Evolutionary conservation across 2,888 invertebrate species (phyloP).

Genomic region (Biston betularia): DNA sequence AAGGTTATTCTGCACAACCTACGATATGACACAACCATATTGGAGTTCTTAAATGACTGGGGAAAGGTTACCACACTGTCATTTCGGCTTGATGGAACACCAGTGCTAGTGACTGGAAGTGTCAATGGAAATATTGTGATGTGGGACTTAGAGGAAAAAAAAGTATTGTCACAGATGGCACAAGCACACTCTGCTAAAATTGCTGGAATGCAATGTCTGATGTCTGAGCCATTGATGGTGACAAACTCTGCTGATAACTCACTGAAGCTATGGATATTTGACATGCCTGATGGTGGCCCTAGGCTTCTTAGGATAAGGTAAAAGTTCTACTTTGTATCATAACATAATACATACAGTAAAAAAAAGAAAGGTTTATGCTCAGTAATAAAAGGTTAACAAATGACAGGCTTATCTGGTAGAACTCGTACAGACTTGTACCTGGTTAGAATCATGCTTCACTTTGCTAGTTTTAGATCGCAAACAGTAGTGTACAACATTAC

Average conservation of each 20-base stretch:
- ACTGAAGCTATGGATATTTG: slow-evolving; percentile 96
- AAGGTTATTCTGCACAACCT: slow-evolving; percentile 95
- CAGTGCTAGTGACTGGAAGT: slow-evolving; percentile 95
- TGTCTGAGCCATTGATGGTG: slow-evolving; percentile 95
- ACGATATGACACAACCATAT: slow-evolving; percentile 92
- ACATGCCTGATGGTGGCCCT: slow-evolving; percentile 96
- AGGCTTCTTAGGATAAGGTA: slow-evolving; percentile 91
- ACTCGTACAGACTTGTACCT: too few species aligned
- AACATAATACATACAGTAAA: too few species aligned
- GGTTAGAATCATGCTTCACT: too few species aligned
- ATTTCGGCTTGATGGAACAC: slow-evolving; percentile 94
- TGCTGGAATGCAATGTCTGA: slow-evolving; percentile 93
- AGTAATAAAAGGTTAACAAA: too few species aligned
- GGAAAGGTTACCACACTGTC: slow-evolving; percentile 94
- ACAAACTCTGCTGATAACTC: slow-evolving; percentile 98
- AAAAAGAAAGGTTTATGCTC: too few species aligned
- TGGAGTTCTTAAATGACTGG: slow-evolving; percentile 97
- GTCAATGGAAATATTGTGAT: slow-evolving; percentile 94
- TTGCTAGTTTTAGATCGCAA: too few species aligned
- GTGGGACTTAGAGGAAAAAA: slow-evolving; percentile 96
- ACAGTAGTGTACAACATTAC: too few species aligned
- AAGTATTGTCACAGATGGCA: slow-evolving; percentile 92
- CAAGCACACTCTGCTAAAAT: slow-evolving; percentile 92
- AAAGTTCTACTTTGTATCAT: too few species aligned
- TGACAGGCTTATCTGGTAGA: too few species aligned